These are phyloP conservation scores for Thereva unica DNA, from an alignment of 2,888 invertebrate species.

Conservation along the genomic window DNA sequence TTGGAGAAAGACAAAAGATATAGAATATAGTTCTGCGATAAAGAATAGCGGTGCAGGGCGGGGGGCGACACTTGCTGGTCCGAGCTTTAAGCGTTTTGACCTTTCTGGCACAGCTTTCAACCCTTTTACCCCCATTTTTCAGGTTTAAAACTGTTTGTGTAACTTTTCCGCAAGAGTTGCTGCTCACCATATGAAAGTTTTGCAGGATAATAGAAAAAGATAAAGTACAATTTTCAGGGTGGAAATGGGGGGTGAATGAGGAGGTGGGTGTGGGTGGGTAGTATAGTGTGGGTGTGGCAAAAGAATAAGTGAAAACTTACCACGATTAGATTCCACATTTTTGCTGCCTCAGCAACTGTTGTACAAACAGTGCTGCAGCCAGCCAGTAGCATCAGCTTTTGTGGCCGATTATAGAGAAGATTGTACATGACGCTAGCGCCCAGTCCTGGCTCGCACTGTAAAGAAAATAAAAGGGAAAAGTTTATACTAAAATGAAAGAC, in stretches of 20 bases:
- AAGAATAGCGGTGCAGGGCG: too few species aligned
- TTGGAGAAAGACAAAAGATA: too few species aligned
- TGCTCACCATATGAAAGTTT: not conserved
- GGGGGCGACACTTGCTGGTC: too few species aligned
- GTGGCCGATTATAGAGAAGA: constrained; percentile 92
- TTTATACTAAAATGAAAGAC: not conserved
- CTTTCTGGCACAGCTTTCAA: constrained; percentile 21
- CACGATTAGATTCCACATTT: constrained; percentile 99
- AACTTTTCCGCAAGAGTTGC: not conserved
- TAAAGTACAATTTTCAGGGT: too few species aligned
- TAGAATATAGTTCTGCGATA: too few species aligned
- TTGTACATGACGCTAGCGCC: constrained; percentile 99
- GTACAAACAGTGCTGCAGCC: constrained; percentile 99
- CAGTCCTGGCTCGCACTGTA: constrained; percentile 96
- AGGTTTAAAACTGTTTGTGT: not conserved
- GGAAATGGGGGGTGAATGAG: too few species aligned
- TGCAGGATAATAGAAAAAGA: too few species aligned
- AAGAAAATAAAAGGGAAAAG: constrained; percentile 42
- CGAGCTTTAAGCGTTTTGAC: constrained; percentile 10
- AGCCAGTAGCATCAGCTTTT: constrained; percentile 89
- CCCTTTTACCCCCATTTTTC: not conserved
- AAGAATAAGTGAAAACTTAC: constrained; percentile 66
- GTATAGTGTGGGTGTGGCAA: too few species aligned
- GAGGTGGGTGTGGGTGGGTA: too few species aligned
- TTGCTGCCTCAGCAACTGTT: constrained; percentile 97